phyloP scores from a whole-genome alignment of 2,113 vertebrate genomes.

The Pholis gunnellus region DNA sequence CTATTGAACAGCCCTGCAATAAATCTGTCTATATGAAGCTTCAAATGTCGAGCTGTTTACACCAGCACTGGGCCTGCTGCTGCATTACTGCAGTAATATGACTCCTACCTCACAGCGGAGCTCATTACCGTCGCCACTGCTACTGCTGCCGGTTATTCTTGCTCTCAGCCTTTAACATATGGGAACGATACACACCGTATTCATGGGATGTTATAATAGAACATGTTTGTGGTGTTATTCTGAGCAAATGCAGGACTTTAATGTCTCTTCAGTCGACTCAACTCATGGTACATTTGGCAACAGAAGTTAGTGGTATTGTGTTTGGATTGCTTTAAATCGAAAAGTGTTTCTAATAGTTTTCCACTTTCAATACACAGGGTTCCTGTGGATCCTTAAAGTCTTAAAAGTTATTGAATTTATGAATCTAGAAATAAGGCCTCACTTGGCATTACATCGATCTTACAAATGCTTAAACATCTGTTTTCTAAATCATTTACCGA shows the following conservation, averaged over 20 bases:
- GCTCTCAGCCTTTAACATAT: neutral
- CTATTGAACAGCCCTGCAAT: neutral
- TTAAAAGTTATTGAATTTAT: too few species aligned
- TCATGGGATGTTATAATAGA: neutral
- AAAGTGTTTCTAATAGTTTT: neutral
- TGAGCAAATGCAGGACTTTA: neutral
- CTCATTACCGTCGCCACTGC: slow-evolving; percentile 27
- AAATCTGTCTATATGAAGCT: neutral
- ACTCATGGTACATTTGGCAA: neutral
- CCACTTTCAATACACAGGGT: neutral
- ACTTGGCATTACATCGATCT: too few species aligned
- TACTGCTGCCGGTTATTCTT: slow-evolving; percentile 24
- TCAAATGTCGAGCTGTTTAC: slow-evolving; percentile 4
- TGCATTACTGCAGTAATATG: slow-evolving; percentile 40
- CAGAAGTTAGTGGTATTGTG: neutral
- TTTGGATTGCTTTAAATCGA: too few species aligned
- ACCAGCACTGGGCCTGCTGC: neutral
- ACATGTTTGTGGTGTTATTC: too few species aligned
- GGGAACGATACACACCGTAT: neutral
- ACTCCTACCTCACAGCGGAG: slow-evolving; percentile 24
- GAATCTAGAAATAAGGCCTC: too few species aligned
- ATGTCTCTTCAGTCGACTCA: neutral
- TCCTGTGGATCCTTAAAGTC: too few species aligned
- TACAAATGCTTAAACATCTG: too few species aligned
- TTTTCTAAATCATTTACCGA: too few species aligned